Conservation (phyloP, 1,140 invertebrate species). For the Radopholus similis region DNA sequence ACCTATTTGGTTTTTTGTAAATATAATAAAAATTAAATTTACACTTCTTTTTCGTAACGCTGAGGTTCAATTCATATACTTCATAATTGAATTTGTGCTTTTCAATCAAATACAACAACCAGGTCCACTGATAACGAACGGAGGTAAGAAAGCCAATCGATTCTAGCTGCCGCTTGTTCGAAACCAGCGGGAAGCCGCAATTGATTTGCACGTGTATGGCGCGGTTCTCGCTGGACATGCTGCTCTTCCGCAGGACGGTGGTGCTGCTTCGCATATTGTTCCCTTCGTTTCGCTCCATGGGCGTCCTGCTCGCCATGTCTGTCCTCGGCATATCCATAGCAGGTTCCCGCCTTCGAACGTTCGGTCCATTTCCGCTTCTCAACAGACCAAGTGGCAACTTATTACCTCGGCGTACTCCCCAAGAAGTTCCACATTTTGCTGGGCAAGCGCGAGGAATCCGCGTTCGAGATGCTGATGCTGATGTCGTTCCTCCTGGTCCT, state of each 20-base stretch:
- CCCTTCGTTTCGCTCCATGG: conserved; percentile 24
- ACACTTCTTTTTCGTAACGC: too few relatives aligned
- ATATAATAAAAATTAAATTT: too few relatives aligned
- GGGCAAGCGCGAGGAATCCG: conserved; percentile 30
- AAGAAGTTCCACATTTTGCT: conserved; percentile 43
- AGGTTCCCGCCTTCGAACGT: conserved; percentile 29
- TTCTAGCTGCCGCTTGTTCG: too few relatives aligned
- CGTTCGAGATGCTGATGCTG: conserved; percentile 33
- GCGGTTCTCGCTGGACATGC: conserved; percentile 20
- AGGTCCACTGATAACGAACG: too few relatives aligned
- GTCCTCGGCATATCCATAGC: conserved; percentile 39
- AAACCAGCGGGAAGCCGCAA: too few relatives aligned
- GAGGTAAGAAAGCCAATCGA: too few relatives aligned
- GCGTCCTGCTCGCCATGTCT: conserved; percentile 26
- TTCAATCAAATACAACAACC: too few relatives aligned
- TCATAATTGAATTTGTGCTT: too few relatives aligned
- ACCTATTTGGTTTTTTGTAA: too few relatives aligned
- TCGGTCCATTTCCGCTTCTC: not conserved
- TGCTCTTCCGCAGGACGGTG: conserved; percentile 17
- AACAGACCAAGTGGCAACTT: conserved; percentile 50
- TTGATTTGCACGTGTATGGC: too few relatives aligned
- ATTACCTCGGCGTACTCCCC: conserved; percentile 46
- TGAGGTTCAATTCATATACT: too few relatives aligned
- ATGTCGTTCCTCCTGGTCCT: conserved; percentile 38
- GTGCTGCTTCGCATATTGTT: conserved; percentile 32